Evolutionary conservation across 2,797 vertebrate species (phyloP).

Genomic region (Thalassophryne amazonica): DNA sequence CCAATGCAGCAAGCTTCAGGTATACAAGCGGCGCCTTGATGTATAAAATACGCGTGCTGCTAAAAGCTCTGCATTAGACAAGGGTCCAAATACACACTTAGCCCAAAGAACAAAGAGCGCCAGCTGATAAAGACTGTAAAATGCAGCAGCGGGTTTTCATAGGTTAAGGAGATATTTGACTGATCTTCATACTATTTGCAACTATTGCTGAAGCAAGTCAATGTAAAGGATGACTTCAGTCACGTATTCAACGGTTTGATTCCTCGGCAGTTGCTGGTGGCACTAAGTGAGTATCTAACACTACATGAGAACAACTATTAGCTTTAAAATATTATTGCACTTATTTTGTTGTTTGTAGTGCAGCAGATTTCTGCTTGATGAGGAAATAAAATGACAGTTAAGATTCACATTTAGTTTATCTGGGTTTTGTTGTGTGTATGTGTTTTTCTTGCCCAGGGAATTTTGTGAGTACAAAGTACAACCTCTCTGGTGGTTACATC

Average conservation of each 20-base stretch:
- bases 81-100: constrained; percentile 50
- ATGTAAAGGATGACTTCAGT: constrained; percentile 47
- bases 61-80: constrained; percentile 44
- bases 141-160: constrained; percentile 35
- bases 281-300: constrained; percentile 5
- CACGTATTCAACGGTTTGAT: constrained; percentile 24
- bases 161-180: constrained; percentile 41
- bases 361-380: too few species aligned
- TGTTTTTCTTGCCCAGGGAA: constrained; percentile 61
- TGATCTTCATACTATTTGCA: constrained; percentile 51
- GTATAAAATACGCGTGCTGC: constrained; percentile 44
- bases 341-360: too few species aligned
- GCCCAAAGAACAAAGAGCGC: constrained; percentile 42
- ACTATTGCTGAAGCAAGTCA: constrained; percentile 17
- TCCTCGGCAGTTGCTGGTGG: constrained; percentile 25
- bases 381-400: too few species aligned
- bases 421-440: too few species aligned
- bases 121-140: constrained; percentile 48
- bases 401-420: too few species aligned
- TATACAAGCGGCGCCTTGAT: constrained; percentile 41
- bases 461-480: constrained; percentile 80
- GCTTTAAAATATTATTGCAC: too few species aligned
- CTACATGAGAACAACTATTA: too few species aligned
- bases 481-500: constrained; percentile 75
- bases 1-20: constrained; percentile 26